Evolutionary conservation across 2,888 invertebrate genomes (phyloP).

Genomic region (Atethmia centrago): DNA sequence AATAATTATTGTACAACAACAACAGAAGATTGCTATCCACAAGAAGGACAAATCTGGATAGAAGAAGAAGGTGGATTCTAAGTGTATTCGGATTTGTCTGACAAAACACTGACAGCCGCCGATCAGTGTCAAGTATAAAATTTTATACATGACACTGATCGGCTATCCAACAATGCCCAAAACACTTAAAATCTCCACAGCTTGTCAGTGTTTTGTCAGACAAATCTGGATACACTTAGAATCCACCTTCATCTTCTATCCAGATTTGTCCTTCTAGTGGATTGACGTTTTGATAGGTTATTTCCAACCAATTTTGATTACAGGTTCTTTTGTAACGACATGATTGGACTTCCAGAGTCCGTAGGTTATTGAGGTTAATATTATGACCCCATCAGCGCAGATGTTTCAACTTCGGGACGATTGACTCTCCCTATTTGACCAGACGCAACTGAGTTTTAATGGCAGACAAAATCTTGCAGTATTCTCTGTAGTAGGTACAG

Average conservation of each 20-base stretch:
- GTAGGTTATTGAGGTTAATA: neutral
- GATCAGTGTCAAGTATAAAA: too few relatives aligned
- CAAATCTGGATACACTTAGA: too few relatives aligned
- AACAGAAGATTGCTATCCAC: too few relatives aligned
- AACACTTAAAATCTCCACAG: too few relatives aligned
- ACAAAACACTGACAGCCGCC: too few relatives aligned
- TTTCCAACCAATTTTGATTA: neutral
- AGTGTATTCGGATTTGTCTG: too few relatives aligned
- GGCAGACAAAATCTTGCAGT: neutral
- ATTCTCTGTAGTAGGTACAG: neutral
- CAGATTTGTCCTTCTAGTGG: neutral
- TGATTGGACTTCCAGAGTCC: neutral
- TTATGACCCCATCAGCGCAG: neutral
- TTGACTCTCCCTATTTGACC: neutral
- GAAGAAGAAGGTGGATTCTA: neutral
- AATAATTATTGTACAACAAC: too few relatives aligned
- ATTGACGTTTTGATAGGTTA: neutral
- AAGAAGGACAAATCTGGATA: neutral
- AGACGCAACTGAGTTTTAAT: neutral
- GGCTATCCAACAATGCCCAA: neutral
- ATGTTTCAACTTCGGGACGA: neutral
- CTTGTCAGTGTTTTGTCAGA: too few relatives aligned
- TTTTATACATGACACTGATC: neutral
- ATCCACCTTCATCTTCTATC: neutral
- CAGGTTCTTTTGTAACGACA: too few relatives aligned